These are phyloP conservation scores for Oscarella lobularis DNA, from an alignment of 37 sponge, comb jelly and placozoan genomes.

Conservation along the genomic window DNA sequence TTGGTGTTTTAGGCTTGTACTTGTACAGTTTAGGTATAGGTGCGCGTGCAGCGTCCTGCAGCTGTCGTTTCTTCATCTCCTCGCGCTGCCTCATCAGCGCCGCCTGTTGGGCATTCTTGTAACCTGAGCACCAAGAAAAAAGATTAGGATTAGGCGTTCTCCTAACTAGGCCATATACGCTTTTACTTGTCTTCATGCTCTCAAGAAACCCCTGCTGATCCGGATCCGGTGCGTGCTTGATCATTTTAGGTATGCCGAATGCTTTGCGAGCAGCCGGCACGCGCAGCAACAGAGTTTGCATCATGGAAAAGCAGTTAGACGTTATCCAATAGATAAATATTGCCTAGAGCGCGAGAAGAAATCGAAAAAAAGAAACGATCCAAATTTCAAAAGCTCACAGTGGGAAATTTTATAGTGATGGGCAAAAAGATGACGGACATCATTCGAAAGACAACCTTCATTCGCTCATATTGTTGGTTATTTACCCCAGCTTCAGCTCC, in stretches of 20 bases:
- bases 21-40: background rate
- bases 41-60: background rate
- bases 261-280: conserved; percentile 17
- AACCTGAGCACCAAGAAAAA: background rate
- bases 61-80: background rate
- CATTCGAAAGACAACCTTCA: conserved; percentile 32
- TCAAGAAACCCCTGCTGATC: conserved; percentile 1
- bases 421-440: conserved; percentile 39
- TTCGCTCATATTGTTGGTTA: conserved; percentile 24
- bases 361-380: background rate
- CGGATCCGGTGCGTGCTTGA: background rate
- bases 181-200: conserved; percentile 4
- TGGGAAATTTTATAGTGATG: conserved; percentile 37
- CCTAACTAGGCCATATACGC: too few relatives aligned
- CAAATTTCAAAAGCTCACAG: conserved; percentile 30
- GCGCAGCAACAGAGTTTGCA: conserved; percentile 35
- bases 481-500: conserved; percentile 61
- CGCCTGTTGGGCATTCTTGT: background rate
- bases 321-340: conserved; percentile 68
- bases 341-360: conserved; percentile 21
- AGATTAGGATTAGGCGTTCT: background rate
- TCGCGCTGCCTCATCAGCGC: background rate
- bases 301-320: conserved; percentile 14
- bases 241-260: conserved; percentile 43
- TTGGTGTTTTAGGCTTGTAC: background rate